These are phyloP conservation scores for Rhorus exstirpatorius DNA, from an alignment of 2,888 invertebrate genomes.

Conservation along the genomic window DNA sequence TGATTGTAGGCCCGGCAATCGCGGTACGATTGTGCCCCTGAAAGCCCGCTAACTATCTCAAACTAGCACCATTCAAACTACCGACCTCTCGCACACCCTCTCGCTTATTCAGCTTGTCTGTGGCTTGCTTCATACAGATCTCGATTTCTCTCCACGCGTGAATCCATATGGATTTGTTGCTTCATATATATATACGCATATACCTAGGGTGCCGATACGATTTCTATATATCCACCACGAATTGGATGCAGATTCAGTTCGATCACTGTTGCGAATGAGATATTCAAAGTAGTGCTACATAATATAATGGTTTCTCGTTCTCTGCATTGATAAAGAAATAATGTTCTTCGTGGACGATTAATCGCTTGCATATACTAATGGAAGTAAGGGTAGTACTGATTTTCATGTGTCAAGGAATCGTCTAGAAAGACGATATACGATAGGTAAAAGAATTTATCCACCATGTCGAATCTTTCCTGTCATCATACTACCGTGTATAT, in stretches of 20 bases:
- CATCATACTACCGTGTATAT: too few species aligned
- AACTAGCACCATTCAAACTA: slow-evolving; percentile 85
- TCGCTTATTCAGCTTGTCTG: slow-evolving; percentile 54
- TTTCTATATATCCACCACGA: not conserved
- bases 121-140: slow-evolving; percentile 73
- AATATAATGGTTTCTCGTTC: not conserved
- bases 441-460: too few species aligned
- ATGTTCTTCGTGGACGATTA: not conserved
- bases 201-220: not conserved
- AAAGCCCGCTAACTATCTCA: slow-evolving; percentile 86
- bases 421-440: not conserved
- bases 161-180: slow-evolving; percentile 60
- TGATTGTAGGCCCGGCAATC: slow-evolving; percentile 85
- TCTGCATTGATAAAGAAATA: not conserved
- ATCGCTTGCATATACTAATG: too few species aligned
- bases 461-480: too few species aligned
- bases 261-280: not conserved
- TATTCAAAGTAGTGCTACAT: not conserved
- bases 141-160: slow-evolving; percentile 71
- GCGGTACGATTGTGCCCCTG: slow-evolving; percentile 84
- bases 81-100: slow-evolving; percentile 74
- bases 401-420: too few species aligned
- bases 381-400: too few species aligned
- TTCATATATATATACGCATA: slow-evolving; percentile 4
- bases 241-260: slow-evolving; percentile 15